These are phyloP conservation scores for Drosophila falleni DNA, from an alignment of 2,888 invertebrate species.

Conservation along the genomic window DNA sequence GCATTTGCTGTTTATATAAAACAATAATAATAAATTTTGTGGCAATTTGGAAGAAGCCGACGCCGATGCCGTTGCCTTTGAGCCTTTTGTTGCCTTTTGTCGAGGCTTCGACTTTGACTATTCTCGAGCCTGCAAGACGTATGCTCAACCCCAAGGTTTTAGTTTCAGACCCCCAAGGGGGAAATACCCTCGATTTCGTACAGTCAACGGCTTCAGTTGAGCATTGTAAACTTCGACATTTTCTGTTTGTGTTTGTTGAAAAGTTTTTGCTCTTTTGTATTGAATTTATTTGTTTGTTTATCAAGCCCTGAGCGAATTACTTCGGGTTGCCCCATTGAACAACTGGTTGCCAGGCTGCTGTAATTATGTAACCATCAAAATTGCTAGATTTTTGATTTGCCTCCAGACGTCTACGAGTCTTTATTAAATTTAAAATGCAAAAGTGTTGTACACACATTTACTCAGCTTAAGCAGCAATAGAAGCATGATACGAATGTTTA, in stretches of 20 bases:
- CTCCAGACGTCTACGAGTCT: conserved; percentile 13
- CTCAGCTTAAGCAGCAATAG: conserved; percentile 28
- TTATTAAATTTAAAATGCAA: conserved; percentile 64
- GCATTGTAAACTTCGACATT: conserved; percentile 68
- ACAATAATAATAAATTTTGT: conserved; percentile 78
- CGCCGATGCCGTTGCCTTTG: conserved; percentile 21
- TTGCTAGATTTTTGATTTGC: conserved; percentile 61
- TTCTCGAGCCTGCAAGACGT: conserved; percentile 15
- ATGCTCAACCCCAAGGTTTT: not conserved
- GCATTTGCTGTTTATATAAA: conserved; percentile 72
- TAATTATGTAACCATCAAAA: conserved; percentile 71
- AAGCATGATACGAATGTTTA: conserved; percentile 25
- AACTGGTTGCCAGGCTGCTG: conserved; percentile 53
- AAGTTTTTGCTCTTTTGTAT: conserved; percentile 69
- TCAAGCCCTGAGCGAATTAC: conserved; percentile 51
- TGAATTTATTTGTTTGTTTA: conserved; percentile 77
- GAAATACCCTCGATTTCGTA: conserved; percentile 31
- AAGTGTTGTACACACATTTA: conserved; percentile 18
- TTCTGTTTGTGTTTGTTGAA: conserved; percentile 46
- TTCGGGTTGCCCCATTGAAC: conserved; percentile 46
- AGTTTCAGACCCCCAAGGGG: conserved; percentile 7
- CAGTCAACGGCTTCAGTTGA: conserved; percentile 52
- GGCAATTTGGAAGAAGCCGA: conserved; percentile 61
- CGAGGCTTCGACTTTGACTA: conserved; percentile 59
- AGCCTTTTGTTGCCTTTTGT: conserved; percentile 56